Base-by-base conservation (phyloP, 1,140 invertebrate genomes). In the Temnothorax longispinosus region DNA sequence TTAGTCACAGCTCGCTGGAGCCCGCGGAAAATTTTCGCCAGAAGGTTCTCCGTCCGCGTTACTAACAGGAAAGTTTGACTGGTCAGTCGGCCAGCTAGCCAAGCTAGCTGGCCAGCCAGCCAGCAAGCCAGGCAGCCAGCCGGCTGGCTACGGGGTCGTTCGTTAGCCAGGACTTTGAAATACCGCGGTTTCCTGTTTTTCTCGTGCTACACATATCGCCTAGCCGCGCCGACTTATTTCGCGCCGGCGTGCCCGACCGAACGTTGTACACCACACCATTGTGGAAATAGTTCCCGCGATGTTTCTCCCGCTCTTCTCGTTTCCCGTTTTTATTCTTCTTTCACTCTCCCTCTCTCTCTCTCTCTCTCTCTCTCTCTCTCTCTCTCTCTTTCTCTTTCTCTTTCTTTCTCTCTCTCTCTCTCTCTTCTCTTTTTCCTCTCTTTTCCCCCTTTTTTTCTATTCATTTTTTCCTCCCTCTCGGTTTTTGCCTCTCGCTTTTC, bases 121-220 rank as follows among this genome's bases (percentile, higher is more conserved):
- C 15, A 44, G 52, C n/a, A 4, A 32, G 18, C 75, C 11, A 52
- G 18, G 41, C 38, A 21, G 62, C 6, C 56, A 56, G 35, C 54
- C 60, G 13, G 38, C 54, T 62, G 44, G 52, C n/a, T 67, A 67
- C 35, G 75, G 21, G 21, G 62, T 72, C 75, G 74, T 90, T 90
- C 88, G 88, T 89, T 85, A 82, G 75, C 72, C 44, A 18, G 65
- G 86, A 87, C 88, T 89, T 87, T 84, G 78, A 74, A 85, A 87
- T 86, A 62, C 64, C 58, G 77, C 65, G 65, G 74, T 72, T 60
- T 56, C 56, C 52, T 90, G 87, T 90, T 87, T 89, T 89, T 90
- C 85, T 75, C 88, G 44, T 60, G 13, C 47, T 64, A 52, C 72
- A 76, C 88, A 52, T 82, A 87, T 87, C 78, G 71, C 69, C 18